Percentiles rank a stretch among this genome's conserved stretches.
These are phyloP conservation scores for Promerops cafer DNA, from an alignment of 2,113 vertebrate genomes.

Conservation along the genomic window DNA sequence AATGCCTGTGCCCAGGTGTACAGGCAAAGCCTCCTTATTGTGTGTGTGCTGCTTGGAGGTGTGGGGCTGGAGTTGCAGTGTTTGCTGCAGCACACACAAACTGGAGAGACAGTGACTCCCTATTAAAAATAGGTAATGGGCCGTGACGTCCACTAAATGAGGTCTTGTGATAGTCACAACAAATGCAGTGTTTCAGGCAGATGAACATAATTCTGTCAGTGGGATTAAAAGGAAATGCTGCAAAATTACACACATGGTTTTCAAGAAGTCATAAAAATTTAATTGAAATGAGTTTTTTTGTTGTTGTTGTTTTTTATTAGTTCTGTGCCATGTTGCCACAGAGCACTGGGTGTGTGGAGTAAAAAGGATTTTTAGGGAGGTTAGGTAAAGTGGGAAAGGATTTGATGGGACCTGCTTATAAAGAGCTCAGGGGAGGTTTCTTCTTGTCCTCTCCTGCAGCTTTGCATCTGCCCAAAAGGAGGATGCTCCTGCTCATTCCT, in stretches of 20 bases:
- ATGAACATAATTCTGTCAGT: conserved; percentile 49
- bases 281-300: neutral
- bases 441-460: neutral
- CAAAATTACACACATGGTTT: conserved; percentile 45
- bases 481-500: neutral
- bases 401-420: neutral
- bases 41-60: neutral
- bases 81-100: neutral
- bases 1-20: neutral
- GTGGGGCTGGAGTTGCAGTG: neutral
- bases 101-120: neutral
- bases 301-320: neutral
- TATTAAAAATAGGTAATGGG: conserved; percentile 59
- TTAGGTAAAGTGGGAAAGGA: neutral
- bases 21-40: neutral
- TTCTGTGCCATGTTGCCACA: neutral
- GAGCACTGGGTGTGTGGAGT: neutral
- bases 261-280: conserved; percentile 59
- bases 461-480: neutral
- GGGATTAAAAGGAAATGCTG: conserved; percentile 35
- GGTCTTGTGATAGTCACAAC: conserved; percentile 49
- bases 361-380: neutral
- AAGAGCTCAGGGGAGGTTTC: neutral
- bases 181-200: conserved; percentile 22
- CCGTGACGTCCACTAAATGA: conserved; percentile 56